Conservation (phyloP, 2,888 invertebrate species). For the Gastracanthus pulcherrimus region DNA sequence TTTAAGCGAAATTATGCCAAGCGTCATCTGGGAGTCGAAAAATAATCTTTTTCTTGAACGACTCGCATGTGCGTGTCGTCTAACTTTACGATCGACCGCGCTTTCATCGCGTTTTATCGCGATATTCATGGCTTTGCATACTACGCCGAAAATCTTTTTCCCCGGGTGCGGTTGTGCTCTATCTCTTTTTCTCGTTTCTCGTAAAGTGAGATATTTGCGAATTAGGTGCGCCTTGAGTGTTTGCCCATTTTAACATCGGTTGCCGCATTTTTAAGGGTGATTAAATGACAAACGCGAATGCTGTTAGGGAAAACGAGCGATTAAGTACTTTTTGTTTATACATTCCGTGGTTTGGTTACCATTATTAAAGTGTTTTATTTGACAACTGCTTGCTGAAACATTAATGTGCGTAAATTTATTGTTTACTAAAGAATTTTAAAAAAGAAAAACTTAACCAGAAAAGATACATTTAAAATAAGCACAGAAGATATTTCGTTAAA, state of each 20-base stretch:
- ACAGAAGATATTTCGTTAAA: no score
- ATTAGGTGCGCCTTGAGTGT: conserved; percentile 9
- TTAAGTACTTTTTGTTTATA: not conserved
- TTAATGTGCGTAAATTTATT: no score
- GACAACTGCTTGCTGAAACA: no score
- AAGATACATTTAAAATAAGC: no score
- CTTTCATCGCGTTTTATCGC: conserved; percentile 23
- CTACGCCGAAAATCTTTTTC: conserved; percentile 10
- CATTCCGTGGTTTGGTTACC: no score
- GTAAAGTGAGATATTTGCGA: conserved; percentile 17
- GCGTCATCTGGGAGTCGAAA: not conserved
- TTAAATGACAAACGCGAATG: not conserved
- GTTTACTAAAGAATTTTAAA: no score
- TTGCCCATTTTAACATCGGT: conserved; percentile 26
- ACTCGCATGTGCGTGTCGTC: not conserved
- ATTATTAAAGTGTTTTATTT: no score
- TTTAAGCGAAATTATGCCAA: conserved; percentile 1
- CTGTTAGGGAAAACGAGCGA: not conserved
- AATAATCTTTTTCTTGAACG: conserved; percentile 5
- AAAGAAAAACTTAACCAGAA: no score
- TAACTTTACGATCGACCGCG: conserved; percentile 26
- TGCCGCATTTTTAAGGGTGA: not conserved
- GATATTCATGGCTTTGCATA: conserved; percentile 3
- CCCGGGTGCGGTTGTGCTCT: not conserved
- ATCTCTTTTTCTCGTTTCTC: not conserved